Conservation (phyloP, 1,140 invertebrate species). For the Drosophila teissieri region DNA sequence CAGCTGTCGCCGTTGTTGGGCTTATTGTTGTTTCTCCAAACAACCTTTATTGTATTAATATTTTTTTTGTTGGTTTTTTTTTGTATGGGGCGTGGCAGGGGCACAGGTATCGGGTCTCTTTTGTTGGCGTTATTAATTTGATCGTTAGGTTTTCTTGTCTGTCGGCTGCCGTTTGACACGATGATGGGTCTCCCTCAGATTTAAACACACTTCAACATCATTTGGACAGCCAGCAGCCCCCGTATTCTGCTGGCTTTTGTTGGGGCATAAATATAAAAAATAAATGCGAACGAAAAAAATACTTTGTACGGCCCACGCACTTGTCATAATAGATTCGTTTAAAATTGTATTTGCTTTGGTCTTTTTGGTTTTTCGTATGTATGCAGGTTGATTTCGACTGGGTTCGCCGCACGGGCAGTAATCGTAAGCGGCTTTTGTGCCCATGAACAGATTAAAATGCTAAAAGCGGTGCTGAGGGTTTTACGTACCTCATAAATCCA, state of each 20-base stretch:
- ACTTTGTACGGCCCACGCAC: conserved; percentile 68
- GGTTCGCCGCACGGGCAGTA: conserved; percentile 36
- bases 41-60: conserved; percentile 29
- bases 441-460: conserved; percentile 57
- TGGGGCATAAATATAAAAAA: conserved; percentile 16
- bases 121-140: conserved; percentile 65
- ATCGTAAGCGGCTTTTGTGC: conserved; percentile 68
- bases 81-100: conserved; percentile 34
- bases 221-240: conserved; percentile 58
- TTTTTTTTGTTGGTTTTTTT: no score
- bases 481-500: conserved; percentile 77
- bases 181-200: conserved; percentile 52
- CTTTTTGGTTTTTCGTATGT: conserved; percentile 29
- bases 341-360: conserved; percentile 60
- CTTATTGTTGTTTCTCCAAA: conserved; percentile 39
- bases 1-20: conserved; percentile 41
- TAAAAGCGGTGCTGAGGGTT: conserved; percentile 25
- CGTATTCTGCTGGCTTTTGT: conserved; percentile 46
- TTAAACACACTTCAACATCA: conserved; percentile 46
- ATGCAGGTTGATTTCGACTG: conserved; percentile 58
- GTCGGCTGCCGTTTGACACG: conserved; percentile 76
- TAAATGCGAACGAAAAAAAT: conserved; percentile 23
- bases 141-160: conserved; percentile 58
- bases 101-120: conserved; percentile 41
- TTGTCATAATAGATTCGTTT: conserved; percentile 82